Base-by-base conservation (phyloP, 2,888 invertebrate species). In the Nycteola revayana region DNA sequence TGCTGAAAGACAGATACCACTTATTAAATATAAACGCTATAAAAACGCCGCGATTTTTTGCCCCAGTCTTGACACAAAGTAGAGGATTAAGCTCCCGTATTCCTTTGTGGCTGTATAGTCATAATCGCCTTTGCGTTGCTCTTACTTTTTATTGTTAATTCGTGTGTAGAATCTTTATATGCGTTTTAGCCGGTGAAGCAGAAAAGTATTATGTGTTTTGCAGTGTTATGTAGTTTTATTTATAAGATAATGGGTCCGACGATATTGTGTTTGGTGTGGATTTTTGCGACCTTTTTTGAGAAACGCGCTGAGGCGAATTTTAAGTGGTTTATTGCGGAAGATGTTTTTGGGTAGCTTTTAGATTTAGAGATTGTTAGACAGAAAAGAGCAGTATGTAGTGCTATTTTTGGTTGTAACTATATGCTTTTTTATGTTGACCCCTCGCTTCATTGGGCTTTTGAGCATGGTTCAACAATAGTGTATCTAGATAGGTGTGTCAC, bases 111-210 rank as follows among this genome's bases (percentile, higher is more conserved):
- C 49, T 32, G 53, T 53, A 53, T 18, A 44, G 56, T 61, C 51
- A 55, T 56, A 58, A 49, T 49, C 46, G 47, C 54, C 49, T 53
- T 57, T 56, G 47, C 49, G 32, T 42, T 37, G 50, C 44, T 39
- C 44, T 45, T 38, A 41, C 43, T 52, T 50, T 55, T 55, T 52
- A 51, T 59, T 37, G 46, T 48, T 51, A 46, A 51, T 58, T 51
- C 66, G 64, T 66, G 66, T 57, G 58, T 56, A 51, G 64, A 65
- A 60, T 66, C 36, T 46, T 43, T 56, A 55, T 42, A 45, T 42
- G 55, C 54, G 29, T 54, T 54, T 59, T 46, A 45, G 21, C 31
- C 45, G 11, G 10, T 33, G 48, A 35, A 42, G 56, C 52, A 41
- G 49, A 44, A 57, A 42, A 49, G 38, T 28, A 43, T 57, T 39